phyloP scores from a whole-genome alignment of 2,888 invertebrate species.

The Apodemia duryi region DNA sequence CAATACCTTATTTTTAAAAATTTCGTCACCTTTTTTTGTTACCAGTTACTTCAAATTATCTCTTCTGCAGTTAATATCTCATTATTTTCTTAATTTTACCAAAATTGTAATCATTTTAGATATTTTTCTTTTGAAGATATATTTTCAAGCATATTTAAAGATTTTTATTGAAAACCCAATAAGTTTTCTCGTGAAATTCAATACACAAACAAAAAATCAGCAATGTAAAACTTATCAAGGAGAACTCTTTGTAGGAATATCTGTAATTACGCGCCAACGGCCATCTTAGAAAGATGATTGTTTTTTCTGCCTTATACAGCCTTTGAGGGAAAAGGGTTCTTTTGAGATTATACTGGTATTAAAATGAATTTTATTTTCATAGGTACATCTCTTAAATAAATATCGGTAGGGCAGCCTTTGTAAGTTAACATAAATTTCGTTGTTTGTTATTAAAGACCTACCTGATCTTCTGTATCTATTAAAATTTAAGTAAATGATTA shows the following conservation, averaged over 20 bases:
- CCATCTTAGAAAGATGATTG: constrained; percentile 9
- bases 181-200: background rate
- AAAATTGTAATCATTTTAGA: background rate
- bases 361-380: constrained; percentile 13
- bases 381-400: background rate
- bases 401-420: background rate
- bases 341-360: constrained; percentile 11
- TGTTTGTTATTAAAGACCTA: too few relatives aligned
- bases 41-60: too few relatives aligned
- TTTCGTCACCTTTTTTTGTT: too few relatives aligned
- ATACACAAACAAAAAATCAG: constrained; percentile 13
- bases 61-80: too few relatives aligned
- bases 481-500: too few relatives aligned
- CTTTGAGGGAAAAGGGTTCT: constrained; percentile 11
- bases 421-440: background rate
- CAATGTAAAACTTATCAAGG: constrained; percentile 1
- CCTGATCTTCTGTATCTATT: too few relatives aligned
- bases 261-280: constrained; percentile 16
- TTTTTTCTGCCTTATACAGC: constrained; percentile 14
- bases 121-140: background rate
- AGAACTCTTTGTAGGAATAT: constrained; percentile 7
- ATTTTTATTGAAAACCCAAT: background rate
- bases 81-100: too few relatives aligned
- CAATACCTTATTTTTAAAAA: too few relatives aligned
- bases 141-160: background rate